phyloP scores from a whole-genome alignment of 2,113 vertebrate species.

The Odocoileus hemionus region DNA sequence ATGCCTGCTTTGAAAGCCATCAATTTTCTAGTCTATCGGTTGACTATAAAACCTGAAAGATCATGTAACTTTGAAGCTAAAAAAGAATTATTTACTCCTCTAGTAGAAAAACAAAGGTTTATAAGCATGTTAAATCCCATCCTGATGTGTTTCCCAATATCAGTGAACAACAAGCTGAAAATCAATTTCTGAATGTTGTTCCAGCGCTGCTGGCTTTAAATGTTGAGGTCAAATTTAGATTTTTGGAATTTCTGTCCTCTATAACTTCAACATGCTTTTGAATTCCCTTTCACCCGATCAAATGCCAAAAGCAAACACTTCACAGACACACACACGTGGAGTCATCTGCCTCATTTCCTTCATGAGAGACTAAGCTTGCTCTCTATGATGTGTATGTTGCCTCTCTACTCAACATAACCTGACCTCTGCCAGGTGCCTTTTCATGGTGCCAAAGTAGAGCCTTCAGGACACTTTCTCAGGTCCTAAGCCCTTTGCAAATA shows the following conservation, averaged over 20 bases:
- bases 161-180: background rate
- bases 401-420: background rate
- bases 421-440: background rate
- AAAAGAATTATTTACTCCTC: background rate
- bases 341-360: background rate
- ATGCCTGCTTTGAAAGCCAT: background rate
- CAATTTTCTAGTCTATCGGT: background rate
- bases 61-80: background rate
- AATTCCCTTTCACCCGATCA: background rate
- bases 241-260: background rate
- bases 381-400: background rate
- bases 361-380: background rate
- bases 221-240: background rate
- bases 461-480: background rate
- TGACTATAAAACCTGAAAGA: background rate
- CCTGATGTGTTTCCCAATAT: background rate
- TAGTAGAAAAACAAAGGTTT: background rate
- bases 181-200: background rate
- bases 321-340: background rate
- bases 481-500: background rate
- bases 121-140: background rate
- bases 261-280: background rate
- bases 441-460: background rate
- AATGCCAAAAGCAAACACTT: background rate
- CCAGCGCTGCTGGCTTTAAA: accelerated